Evolutionary conservation across 2,888 invertebrate species (phyloP), one percentile per base, ranked within the genome.

Genomic region (Antheraea yamamai): DNA sequence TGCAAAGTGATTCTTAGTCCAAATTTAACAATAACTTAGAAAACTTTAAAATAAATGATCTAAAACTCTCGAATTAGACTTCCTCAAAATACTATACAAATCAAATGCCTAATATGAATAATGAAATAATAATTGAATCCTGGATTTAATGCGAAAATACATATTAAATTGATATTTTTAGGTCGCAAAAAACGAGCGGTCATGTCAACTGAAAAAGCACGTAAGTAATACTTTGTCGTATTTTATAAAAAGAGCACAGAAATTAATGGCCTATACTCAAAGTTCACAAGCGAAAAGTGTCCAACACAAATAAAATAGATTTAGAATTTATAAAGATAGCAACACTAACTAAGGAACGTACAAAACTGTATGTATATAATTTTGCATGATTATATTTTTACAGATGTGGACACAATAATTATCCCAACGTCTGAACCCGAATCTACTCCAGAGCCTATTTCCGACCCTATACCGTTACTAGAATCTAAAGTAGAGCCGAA

Each of bases 371-470:
- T 83, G 85, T 88, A 86, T 87, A 88, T 88, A 88, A 88, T 86
- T 81, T 82, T 88, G 95, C 95, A 95, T 93, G 94, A 84, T 91
- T 84, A 84, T 85, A 84, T 92, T 91, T 92, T 93, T 94, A 82
- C 95, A 95, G 95, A 93, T 93, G 85, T 87, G 89, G 92, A 90
- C 85, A 87, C 80, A 12, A 76, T 55, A 30, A 18, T 85, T 0
- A 87, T 91, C 78, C 89, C 94, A 0, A 88, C 91, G 78, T 80
- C 88, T 16, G 81, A 89, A 78, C 86, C 84, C 78, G 88, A 84
- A 84, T 88, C 83, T 55, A 58, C 61, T 73, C 77, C 88, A 4
- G 81, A 85, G 79, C 78, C 82, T 2, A 76, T 72, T 10, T 74
- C 83, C 4, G 82, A 84, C 81, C 85, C 92, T 3, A 89, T 92